Percentiles rank a stretch among this genome's conserved stretches.
These are phyloP conservation scores for Aurelia aurita complex sp. Pacific DNA, from an alignment of 30 jellyfish, hydroid and myxozoan species.

Conservation along the genomic window DNA sequence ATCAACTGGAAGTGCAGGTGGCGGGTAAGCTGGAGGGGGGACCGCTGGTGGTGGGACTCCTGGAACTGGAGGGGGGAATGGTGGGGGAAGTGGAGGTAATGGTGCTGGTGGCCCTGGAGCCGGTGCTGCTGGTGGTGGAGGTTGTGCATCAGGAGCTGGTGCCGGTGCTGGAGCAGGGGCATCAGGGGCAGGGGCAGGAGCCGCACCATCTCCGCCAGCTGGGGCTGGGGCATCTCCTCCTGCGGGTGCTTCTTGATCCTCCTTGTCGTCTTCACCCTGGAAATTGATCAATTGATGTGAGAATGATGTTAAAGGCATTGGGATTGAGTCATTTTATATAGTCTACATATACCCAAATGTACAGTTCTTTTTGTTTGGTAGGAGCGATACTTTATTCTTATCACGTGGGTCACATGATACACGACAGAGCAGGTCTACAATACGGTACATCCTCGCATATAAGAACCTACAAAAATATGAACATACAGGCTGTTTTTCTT, in stretches of 20 bases:
- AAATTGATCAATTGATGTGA: too few species aligned
- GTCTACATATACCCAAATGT: too few species aligned
- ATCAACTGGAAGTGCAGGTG: constrained; percentile 76
- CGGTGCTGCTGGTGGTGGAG: constrained; percentile 65
- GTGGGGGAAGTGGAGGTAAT: constrained; percentile 58
- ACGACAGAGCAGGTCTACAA: too few species aligned
- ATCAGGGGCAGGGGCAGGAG: constrained; percentile 23
- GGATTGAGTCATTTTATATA: too few species aligned
- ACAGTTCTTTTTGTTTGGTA: too few species aligned
- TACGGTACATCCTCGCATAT: too few species aligned
- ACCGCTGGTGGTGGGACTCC: constrained; percentile 49
- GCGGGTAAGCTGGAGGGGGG: constrained; percentile 61
- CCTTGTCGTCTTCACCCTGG: constrained; percentile 26
- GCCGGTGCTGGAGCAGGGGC: constrained; percentile 46
- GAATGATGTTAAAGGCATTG: too few species aligned
- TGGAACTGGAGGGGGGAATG: constrained; percentile 50
- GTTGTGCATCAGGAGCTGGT: constrained; percentile 77
- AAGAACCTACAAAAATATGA: too few species aligned
- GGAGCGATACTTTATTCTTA: too few species aligned
- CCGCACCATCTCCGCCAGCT: constrained; percentile 8
- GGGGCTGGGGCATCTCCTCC: constrained; percentile 11
- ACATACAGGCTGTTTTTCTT: too few species aligned
- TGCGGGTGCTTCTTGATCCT: constrained; percentile 20
- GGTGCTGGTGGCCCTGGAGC: constrained; percentile 67
- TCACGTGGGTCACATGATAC: too few species aligned